These are phyloP conservation scores for Chiroxiphia lanceolata DNA, from an alignment of 2,797 vertebrate genomes.

Conservation along the genomic window DNA sequence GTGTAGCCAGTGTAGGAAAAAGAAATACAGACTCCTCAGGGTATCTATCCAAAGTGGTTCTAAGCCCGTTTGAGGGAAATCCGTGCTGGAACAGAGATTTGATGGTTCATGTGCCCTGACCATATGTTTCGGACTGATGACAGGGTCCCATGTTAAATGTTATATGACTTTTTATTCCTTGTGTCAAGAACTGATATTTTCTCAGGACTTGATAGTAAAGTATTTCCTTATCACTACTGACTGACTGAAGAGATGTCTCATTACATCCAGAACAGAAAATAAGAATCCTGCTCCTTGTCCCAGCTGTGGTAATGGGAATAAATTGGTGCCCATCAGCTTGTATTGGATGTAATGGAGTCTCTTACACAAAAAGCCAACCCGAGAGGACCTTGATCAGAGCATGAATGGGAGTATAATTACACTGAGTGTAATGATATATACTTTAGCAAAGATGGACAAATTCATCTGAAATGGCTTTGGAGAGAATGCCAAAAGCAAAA, in stretches of 20 bases:
- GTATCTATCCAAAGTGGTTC: background rate
- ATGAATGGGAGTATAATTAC: background rate
- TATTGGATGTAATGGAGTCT: background rate
- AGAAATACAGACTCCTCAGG: background rate
- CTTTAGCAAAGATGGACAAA: background rate
- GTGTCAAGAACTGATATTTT: background rate
- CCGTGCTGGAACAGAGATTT: background rate
- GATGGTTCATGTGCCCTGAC: background rate
- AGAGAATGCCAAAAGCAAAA: background rate
- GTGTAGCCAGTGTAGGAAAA: background rate
- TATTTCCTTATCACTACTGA: background rate
- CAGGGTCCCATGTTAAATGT: background rate
- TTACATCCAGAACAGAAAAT: background rate
- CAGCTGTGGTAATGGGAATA: background rate
- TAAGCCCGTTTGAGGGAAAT: background rate
- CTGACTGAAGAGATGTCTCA: background rate
- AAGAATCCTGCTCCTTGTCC: background rate
- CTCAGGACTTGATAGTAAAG: background rate
- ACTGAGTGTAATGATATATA: background rate
- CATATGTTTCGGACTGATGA: background rate
- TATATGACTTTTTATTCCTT: background rate
- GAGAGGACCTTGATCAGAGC: background rate
- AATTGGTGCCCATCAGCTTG: background rate
- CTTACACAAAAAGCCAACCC: background rate
- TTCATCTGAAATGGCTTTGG: background rate